Conservation (phyloP, 2,888 invertebrate species). For the Corbicula japonica region DNA sequence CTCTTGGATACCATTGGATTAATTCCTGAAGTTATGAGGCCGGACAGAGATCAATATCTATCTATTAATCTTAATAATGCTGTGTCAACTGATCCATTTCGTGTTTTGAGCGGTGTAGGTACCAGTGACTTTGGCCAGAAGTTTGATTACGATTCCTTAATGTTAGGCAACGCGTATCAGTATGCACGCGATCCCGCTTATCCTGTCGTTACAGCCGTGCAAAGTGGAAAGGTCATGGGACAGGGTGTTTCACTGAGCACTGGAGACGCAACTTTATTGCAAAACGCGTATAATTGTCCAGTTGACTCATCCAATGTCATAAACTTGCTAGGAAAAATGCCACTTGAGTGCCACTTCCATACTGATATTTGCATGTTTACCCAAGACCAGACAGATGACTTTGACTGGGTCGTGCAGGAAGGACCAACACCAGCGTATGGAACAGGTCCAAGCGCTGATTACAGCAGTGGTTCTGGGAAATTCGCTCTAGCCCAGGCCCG, state of each 20-base stretch:
- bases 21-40: slow-evolving; percentile 44
- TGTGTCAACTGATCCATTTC: slow-evolving; percentile 16
- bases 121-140: slow-evolving; percentile 62
- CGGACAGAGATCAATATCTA: slow-evolving; percentile 38
- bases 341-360: slow-evolving; percentile 61
- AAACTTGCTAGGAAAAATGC: slow-evolving; percentile 24
- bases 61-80: slow-evolving; percentile 30
- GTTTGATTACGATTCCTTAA: slow-evolving; percentile 66
- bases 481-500: slow-evolving; percentile 58
- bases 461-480: slow-evolving; percentile 65
- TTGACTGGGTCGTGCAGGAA: slow-evolving; percentile 58
- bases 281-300: slow-evolving; percentile 60
- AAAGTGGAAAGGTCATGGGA: slow-evolving; percentile 55
- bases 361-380: slow-evolving; percentile 55
- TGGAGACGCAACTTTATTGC: slow-evolving; percentile 60
- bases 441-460: slow-evolving; percentile 65
- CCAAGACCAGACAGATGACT: slow-evolving; percentile 60
- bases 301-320: slow-evolving; percentile 44
- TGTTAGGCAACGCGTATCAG: slow-evolving; percentile 62
- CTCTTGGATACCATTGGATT: slow-evolving; percentile 41
- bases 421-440: slow-evolving; percentile 50
- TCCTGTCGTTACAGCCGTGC: slow-evolving; percentile 58
- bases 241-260: slow-evolving; percentile 62
- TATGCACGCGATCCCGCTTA: slow-evolving; percentile 60
- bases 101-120: slow-evolving; percentile 28